Conservation (phyloP, 2,888 invertebrate species). For the Melanotus villosus region DNA sequence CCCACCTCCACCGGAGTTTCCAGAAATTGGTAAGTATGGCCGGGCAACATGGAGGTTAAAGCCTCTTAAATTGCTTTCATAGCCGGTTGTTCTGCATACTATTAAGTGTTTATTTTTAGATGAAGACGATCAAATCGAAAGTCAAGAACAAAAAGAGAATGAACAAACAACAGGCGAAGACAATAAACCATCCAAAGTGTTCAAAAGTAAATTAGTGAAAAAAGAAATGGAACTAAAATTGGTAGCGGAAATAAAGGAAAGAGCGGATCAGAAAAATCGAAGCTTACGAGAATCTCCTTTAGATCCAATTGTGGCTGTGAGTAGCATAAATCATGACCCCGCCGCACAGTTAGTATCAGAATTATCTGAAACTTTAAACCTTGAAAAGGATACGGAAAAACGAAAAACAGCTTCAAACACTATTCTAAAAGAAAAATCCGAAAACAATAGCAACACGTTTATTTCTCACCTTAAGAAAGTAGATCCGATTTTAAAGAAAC, state of each 20-base stretch:
- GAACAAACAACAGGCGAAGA: slow-evolving; percentile 58
- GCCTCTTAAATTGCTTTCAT: no score
- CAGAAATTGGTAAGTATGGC: slow-evolving; percentile 61
- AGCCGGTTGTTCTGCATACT: no score
- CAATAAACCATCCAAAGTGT: slow-evolving; percentile 64
- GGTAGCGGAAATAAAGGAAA: slow-evolving; percentile 88
- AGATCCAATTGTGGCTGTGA: slow-evolving; percentile 67
- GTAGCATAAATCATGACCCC: slow-evolving; percentile 77
- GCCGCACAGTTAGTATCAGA: slow-evolving; percentile 87
- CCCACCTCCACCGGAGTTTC: slow-evolving; percentile 64
- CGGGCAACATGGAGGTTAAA: no score
- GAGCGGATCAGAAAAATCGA: slow-evolving; percentile 77
- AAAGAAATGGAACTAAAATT: slow-evolving; percentile 89
- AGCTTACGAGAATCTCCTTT: slow-evolving; percentile 72
- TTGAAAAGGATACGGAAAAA: slow-evolving; percentile 71
- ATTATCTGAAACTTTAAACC: slow-evolving; percentile 86
- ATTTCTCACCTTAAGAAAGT: slow-evolving; percentile 83
- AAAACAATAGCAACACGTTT: slow-evolving; percentile 66
- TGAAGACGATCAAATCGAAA: slow-evolving; percentile 38
- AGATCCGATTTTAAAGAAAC: slow-evolving; percentile 74
- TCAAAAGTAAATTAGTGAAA: slow-evolving; percentile 74
- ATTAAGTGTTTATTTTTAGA: no score
- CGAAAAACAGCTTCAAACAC: slow-evolving; percentile 62
- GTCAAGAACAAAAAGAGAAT: slow-evolving; percentile 45
- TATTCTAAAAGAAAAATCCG: slow-evolving; percentile 36